Evolutionary conservation across 2,797 vertebrate species (phyloP), one percentile per base, ranked within the genome.

Genomic region (Tokudaia tokunoshimensis): DNA sequence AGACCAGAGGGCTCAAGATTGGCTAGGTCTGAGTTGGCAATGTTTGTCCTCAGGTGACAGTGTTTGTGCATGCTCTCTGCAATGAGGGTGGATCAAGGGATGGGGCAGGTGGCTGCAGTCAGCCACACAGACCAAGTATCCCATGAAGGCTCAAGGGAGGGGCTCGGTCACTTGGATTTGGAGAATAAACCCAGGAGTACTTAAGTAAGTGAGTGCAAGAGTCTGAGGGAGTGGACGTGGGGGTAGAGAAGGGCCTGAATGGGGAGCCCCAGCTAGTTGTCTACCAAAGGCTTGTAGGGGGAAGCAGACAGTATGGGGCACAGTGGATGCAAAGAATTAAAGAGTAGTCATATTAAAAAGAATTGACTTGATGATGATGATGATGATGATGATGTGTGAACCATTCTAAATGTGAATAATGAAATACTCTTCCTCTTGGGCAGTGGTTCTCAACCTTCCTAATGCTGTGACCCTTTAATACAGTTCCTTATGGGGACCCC

Each of bases 101-200:
- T 44, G 13, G 20, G 34, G 31, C 1, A 0, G n/a, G 52, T 0
- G 22, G 72, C 79, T 2, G 0, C 8, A 55, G 37, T 34, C 26
- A 83, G 65, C 37, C 52, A 75, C 34, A 19, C 17, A 17, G 41
- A 10, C 3, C 75, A 37, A 61, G 31, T 26, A 78, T 59, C 52
- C 41, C 8, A 3, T 44, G 57, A 88, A 79, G 55, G 52, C 52
- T 80, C 61, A 67, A 50, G n/a, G 41, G 70, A 84, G 29, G 87
- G 63, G 50, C 57, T 47, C 52, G 59, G 70, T 20, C 61, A 83
- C 44, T 76, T n/a, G 37, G 59, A 37, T 79, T 26, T n/a, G 47
- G 50, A 55, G 88, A 61, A 41, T 80, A 55, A 93, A 41, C 37
- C 75, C 92, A 14, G 7, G 61, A 88, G 59, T 74, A 31, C 63